Evolutionary conservation across 1,140 invertebrate genomes (phyloP).

Genomic region (Littorina saxatilis): DNA sequence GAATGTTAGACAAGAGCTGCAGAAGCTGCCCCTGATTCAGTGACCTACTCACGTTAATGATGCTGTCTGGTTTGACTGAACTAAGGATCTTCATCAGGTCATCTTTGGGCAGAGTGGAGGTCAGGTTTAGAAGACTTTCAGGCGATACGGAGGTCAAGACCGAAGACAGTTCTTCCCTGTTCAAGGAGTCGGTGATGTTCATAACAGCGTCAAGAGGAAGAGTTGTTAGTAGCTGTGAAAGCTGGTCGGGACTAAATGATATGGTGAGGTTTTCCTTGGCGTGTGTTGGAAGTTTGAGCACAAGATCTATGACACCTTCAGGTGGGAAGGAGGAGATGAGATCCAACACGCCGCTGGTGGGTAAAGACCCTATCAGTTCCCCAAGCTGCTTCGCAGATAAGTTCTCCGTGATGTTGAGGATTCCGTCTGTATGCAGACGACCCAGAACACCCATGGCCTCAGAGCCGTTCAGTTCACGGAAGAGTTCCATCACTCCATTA

Average conservation of each 20-base stretch:
- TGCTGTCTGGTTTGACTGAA: neutral
- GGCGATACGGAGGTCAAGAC: neutral
- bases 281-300: neutral
- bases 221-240: neutral
- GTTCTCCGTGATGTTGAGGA: neutral
- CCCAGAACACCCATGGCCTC: slow-evolving; percentile 3
- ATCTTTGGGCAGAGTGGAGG: too few species aligned
- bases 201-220: neutral
- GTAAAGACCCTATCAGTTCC: neutral
- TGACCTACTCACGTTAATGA: neutral
- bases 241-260: neutral
- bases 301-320: neutral
- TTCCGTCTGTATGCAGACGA: neutral
- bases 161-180: neutral
- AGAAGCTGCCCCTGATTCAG: neutral
- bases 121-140: neutral
- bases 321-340: neutral
- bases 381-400: neutral
- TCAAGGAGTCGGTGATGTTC: neutral
- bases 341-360: neutral
- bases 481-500: neutral
- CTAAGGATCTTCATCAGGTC: too few species aligned
- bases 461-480: neutral
- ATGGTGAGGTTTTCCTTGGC: neutral
- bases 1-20: neutral